Evolutionary conservation across 2,113 vertebrate genomes (phyloP).

Genomic region (Gorsachius goisagi): DNA sequence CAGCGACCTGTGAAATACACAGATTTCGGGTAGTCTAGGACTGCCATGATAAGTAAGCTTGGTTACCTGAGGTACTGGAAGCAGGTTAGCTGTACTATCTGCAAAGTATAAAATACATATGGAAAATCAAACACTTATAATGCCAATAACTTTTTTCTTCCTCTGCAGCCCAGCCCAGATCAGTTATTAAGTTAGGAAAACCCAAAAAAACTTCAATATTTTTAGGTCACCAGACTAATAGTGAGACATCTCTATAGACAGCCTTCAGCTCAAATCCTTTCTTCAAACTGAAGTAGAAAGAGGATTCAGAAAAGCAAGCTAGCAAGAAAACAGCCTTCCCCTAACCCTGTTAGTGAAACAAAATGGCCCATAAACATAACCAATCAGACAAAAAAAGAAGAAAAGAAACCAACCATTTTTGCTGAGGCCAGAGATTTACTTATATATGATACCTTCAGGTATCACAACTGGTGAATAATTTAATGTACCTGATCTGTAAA

Average conservation of each 20-base stretch:
- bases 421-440: background rate
- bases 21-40: background rate
- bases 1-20: background rate
- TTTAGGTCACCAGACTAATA: background rate
- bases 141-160: background rate
- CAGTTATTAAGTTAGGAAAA: background rate
- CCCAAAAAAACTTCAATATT: rapidly evolving
- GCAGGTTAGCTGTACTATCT: background rate
- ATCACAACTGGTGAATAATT: background rate
- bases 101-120: background rate
- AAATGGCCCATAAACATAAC: background rate
- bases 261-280: background rate
- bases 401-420: background rate
- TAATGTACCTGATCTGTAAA: background rate
- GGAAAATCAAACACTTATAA: background rate
- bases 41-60: background rate
- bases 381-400: background rate
- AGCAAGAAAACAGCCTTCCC: background rate
- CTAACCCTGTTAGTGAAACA: background rate
- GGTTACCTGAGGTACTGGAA: background rate
- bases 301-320: background rate
- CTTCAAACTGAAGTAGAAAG: background rate
- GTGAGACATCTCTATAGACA: background rate
- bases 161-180: background rate
- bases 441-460: rapidly evolving